Evolutionary conservation across 2,888 invertebrate species (phyloP).

Genomic region (Chymomyza procnemis): DNA sequence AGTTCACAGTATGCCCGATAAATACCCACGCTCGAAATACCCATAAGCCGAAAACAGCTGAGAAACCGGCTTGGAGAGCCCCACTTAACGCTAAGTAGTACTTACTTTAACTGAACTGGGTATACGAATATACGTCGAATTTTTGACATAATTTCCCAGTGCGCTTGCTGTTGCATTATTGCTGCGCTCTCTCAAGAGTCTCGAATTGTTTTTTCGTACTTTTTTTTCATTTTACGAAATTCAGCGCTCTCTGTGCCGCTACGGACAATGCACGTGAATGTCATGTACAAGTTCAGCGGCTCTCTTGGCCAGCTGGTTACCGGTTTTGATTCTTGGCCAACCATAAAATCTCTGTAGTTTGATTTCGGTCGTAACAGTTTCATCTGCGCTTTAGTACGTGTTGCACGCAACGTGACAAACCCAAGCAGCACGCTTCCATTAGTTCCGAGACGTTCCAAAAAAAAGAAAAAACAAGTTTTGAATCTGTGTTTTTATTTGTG

Average conservation of each 20-base stretch:
- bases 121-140: background rate
- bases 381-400: slow-evolving; percentile 55
- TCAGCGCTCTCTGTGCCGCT: background rate
- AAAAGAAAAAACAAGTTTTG: slow-evolving; percentile 62
- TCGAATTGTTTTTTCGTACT: too few species aligned
- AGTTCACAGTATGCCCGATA: background rate
- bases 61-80: slow-evolving; percentile 1
- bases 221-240: background rate
- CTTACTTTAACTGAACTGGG: too few species aligned
- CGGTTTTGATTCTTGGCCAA: slow-evolving; percentile 64
- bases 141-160: background rate
- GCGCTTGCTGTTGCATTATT: background rate
- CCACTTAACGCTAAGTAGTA: background rate
- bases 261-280: slow-evolving; percentile 52
- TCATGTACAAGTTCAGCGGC: slow-evolving; percentile 60
- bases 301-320: slow-evolving; percentile 27
- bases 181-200: slow-evolving; percentile 16
- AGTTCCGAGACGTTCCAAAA: slow-evolving; percentile 22
- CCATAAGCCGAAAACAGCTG: background rate
- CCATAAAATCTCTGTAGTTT: slow-evolving; percentile 59
- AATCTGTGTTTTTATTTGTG: slow-evolving; percentile 35
- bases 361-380: slow-evolving; percentile 66
- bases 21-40: background rate
- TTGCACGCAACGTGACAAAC: slow-evolving; percentile 41
- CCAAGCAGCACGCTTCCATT: background rate